Evolutionary conservation across 2,113 vertebrate genomes (phyloP), one percentile per base, ranked within the genome.

Genomic region (Hydrolagus affinis): DNA sequence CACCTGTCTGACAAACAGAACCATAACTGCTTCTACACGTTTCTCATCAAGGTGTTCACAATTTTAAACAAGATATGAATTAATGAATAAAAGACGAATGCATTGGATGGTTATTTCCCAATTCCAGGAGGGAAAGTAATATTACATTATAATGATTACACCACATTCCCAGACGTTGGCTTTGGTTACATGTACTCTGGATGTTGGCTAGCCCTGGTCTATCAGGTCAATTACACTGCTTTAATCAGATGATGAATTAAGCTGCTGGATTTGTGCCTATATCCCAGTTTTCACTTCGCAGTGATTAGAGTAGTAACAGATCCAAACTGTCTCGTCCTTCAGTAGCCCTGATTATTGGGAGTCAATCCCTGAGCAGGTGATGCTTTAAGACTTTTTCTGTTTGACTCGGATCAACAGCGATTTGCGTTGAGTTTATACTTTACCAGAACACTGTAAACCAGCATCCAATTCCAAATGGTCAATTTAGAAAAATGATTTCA

Each of bases 231-330:
- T 89, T 89, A 90, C 88, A 86, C 25, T 88, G 88, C 87, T 90
- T 86, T 90, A 90, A 91, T 92, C 90, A 91, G 89, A 91, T 62
- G n/a, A 88, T 90, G 89, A 90, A 88, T 87, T 89, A 89, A 90
- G 86, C 85, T 80, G 86, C 89, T 90, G 92, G 88, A 88, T 90
- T 88, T 88, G 86, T 88, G 89, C 86, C 72, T 85, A 86, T 86
- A 71, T 57, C 85, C 72, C 90, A 86, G 56, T 89, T 89, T 87
- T 88, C 87, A 87, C 89, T 91, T 89, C 88, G 44, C 88, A 86
- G 86, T 88, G 86, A 89, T 88, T 87, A 86, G 88, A 88, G 87
- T 89, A 71, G 15, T 68, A 73, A 25, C 85, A n/a, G 75, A 77
- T 57, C 9, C 32, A 17, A 19, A 17, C 32, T 7, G n/a, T 44